phyloP scores from a whole-genome alignment of 2,113 vertebrate species.

The Tichodroma muraria region DNA sequence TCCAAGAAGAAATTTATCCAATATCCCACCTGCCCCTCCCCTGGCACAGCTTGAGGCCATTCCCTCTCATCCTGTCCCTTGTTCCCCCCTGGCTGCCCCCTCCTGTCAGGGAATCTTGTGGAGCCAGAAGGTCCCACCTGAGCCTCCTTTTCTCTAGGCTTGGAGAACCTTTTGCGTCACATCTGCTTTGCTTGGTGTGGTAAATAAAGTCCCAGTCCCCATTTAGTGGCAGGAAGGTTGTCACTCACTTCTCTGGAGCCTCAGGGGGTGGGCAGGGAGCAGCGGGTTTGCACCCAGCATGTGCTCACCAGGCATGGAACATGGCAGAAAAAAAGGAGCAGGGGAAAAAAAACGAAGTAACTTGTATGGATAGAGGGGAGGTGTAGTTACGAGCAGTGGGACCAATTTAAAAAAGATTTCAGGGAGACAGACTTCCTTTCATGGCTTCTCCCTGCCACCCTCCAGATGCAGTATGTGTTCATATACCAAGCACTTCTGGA shows the following conservation, averaged over 20 bases:
- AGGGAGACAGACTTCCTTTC: neutral
- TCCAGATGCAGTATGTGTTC: slow-evolving; percentile 99
- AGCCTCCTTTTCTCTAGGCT: neutral
- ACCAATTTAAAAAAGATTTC: slow-evolving; percentile 19
- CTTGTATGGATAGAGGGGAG: neutral
- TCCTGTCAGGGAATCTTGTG: neutral
- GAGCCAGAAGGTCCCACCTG: neutral
- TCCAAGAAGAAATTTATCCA: neutral
- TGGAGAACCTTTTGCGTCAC: neutral
- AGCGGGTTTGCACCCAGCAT: neutral
- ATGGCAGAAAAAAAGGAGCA: neutral
- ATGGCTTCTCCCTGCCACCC: neutral
- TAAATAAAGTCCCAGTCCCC: neutral
- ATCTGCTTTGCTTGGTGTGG: neutral
- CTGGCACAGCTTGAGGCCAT: accelerated
- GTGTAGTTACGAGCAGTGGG: slow-evolving; percentile 4
- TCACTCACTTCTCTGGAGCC: neutral
- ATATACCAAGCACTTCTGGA: slow-evolving; percentile 98
- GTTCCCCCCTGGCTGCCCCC: accelerated
- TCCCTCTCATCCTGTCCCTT: neutral
- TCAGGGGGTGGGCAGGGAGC: neutral
- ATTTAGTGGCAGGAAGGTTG: neutral
- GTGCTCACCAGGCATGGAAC: accelerated
- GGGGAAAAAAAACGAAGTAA: neutral
- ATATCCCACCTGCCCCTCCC: neutral